phyloP scores from a whole-genome alignment of 2,113 vertebrate species.

The Bettongia penicillata region DNA sequence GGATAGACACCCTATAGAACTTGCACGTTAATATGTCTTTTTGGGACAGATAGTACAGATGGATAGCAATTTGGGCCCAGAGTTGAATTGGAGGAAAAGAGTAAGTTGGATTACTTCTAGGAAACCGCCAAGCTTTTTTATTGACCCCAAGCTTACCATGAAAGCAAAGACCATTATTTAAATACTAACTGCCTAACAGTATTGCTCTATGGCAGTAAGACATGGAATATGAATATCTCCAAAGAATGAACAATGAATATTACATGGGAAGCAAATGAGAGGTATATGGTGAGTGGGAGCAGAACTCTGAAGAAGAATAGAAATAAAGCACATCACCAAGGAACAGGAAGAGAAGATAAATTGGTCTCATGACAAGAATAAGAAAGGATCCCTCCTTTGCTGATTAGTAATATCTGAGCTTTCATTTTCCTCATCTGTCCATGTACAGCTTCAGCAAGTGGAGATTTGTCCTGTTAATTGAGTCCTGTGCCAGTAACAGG shows the following conservation, averaged over 20 bases:
- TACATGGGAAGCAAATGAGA: not conserved
- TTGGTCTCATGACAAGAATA: not conserved
- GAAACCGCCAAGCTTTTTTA: not conserved
- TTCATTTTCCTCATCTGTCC: slow-evolving; percentile 33
- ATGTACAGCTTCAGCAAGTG: slow-evolving; percentile 52
- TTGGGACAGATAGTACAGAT: not conserved
- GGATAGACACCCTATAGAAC: not conserved
- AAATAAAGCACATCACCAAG: slow-evolving; percentile 44
- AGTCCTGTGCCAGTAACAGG: slow-evolving; percentile 67
- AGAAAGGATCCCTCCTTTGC: slow-evolving; percentile 15
- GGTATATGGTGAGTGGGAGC: not conserved
- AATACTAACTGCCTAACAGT: not conserved
- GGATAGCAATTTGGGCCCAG: not conserved
- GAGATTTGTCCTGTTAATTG: slow-evolving; percentile 59
- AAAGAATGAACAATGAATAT: not conserved
- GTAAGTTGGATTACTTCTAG: not conserved
- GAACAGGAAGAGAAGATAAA: not conserved
- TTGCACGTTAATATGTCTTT: not conserved
- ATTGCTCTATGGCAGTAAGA: not conserved
- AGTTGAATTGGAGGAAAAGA: not conserved
- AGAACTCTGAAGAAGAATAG: slow-evolving; percentile 33
- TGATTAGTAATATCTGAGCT: not conserved
- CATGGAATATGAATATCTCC: not conserved
- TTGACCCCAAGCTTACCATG: not conserved
- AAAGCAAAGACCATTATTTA: not conserved